These are phyloP conservation scores for Poeciliopsis gracilis DNA, from an alignment of 2,797 vertebrate genomes.

Conservation along the genomic window DNA sequence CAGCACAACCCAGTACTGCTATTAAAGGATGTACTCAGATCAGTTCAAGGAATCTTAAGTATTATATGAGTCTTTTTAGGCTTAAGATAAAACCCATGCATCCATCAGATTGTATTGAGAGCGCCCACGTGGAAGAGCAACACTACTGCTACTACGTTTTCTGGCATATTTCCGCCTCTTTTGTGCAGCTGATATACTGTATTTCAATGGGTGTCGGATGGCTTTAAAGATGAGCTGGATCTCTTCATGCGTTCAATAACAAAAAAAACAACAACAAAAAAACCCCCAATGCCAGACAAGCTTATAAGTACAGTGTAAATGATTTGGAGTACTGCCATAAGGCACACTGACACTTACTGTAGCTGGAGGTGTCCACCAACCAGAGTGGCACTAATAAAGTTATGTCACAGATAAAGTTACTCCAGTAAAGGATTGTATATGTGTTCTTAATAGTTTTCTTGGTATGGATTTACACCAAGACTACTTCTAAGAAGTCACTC, in stretches of 20 bases:
- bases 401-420: slow-evolving; percentile 25
- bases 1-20: slow-evolving; percentile 66
- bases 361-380: slow-evolving; percentile 33
- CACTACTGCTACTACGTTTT: slow-evolving; percentile 46
- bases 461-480: slow-evolving; percentile 21
- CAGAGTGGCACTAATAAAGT: slow-evolving; percentile 40
- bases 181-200: slow-evolving; percentile 46
- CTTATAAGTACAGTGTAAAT: slow-evolving; percentile 54
- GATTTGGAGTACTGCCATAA: slow-evolving; percentile 58
- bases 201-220: slow-evolving; percentile 35
- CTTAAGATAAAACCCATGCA: slow-evolving; percentile 61
- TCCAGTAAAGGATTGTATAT: slow-evolving; percentile 41
- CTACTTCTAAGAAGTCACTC: slow-evolving; percentile 18
- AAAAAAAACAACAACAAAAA: slow-evolving; percentile 30
- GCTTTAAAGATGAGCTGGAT: slow-evolving; percentile 36
- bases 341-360: slow-evolving; percentile 40
- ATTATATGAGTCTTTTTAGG: slow-evolving; percentile 71
- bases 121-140: slow-evolving; percentile 56
- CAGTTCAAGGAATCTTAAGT: slow-evolving; percentile 60
- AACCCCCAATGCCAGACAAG: slow-evolving; percentile 28
- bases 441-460: slow-evolving; percentile 31
- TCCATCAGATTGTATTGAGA: slow-evolving; percentile 67
- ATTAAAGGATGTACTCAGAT: slow-evolving; percentile 66
- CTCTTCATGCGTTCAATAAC: slow-evolving; percentile 53
- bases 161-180: slow-evolving; percentile 40